A percentile compares a stretch with the other conserved stretches of the same genome.
phyloP scores from a whole-genome alignment of 2,113 vertebrate genomes.

The Semnornis frantzii region DNA sequence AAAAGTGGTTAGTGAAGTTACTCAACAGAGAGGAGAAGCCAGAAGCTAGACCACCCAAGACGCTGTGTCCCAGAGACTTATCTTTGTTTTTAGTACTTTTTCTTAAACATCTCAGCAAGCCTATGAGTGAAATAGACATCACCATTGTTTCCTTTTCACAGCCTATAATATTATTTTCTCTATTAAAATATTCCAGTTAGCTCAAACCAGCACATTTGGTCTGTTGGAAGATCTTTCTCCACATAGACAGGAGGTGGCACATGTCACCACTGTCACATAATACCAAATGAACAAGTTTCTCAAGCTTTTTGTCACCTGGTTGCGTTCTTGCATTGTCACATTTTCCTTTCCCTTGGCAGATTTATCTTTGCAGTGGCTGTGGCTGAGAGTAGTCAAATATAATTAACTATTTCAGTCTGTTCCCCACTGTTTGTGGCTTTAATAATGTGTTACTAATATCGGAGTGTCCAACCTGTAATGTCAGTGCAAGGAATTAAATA shows the following conservation, averaged over 20 bases:
- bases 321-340: background rate
- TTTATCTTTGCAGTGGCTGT: background rate
- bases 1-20: too few species aligned
- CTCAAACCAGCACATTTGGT: too few species aligned
- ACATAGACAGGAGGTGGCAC: accelerated
- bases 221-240: background rate
- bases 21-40: too few species aligned
- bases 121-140: too few species aligned
- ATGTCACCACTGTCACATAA: background rate
- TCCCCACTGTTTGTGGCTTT: background rate
- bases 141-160: too few species aligned
- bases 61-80: too few species aligned
- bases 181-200: too few species aligned
- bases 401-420: background rate
- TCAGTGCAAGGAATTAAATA: slow-evolving; percentile 30
- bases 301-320: background rate
- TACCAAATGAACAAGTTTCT: background rate
- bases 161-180: too few species aligned
- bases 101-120: too few species aligned
- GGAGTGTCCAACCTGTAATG: background rate
- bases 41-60: too few species aligned
- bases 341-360: background rate
- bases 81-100: too few species aligned
- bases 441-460: background rate
- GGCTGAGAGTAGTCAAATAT: background rate